phyloP scores from a whole-genome alignment of 2,797 vertebrate species.

The Paratrypauchen microcephalus region DNA sequence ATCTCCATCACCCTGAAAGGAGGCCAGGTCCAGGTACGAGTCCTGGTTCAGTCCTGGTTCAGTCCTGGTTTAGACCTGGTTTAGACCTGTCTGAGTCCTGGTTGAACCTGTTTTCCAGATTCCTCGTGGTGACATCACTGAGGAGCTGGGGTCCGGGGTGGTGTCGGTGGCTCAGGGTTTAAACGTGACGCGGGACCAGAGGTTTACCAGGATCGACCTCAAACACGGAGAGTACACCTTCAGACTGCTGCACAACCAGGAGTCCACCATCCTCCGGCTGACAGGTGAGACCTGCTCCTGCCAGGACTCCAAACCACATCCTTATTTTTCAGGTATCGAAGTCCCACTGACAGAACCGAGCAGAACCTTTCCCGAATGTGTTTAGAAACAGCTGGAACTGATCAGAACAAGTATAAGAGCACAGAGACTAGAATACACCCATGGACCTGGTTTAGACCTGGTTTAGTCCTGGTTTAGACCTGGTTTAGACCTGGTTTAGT shows the following conservation, averaged over 20 bases:
- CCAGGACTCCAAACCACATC: too few relatives aligned
- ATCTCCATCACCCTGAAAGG: neutral
- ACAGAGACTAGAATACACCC: too few relatives aligned
- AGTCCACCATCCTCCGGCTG: neutral
- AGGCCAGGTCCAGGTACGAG: neutral
- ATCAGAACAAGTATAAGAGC: too few relatives aligned
- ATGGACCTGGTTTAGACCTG: too few relatives aligned
- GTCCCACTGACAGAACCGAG: too few relatives aligned
- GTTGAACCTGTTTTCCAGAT: neutral
- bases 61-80: neutral
- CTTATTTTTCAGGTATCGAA: too few relatives aligned
- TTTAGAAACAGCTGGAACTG: too few relatives aligned
- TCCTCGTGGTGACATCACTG: neutral
- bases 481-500: too few relatives aligned
- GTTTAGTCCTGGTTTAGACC: too few relatives aligned
- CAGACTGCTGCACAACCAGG: neutral
- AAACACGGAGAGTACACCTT: neutral
- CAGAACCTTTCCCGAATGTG: too few relatives aligned
- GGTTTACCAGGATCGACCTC: neutral
- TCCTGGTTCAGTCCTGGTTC: neutral
- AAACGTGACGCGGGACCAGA: neutral
- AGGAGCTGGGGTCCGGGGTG: neutral
- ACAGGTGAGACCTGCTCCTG: neutral
- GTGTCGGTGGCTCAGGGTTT: neutral
- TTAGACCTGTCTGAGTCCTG: neutral